Percentiles rank a stretch among this genome's conserved stretches.
These are phyloP conservation scores for Gymnocephalus cernua DNA, from an alignment of 2,113 vertebrate genomes.

Conservation along the genomic window DNA sequence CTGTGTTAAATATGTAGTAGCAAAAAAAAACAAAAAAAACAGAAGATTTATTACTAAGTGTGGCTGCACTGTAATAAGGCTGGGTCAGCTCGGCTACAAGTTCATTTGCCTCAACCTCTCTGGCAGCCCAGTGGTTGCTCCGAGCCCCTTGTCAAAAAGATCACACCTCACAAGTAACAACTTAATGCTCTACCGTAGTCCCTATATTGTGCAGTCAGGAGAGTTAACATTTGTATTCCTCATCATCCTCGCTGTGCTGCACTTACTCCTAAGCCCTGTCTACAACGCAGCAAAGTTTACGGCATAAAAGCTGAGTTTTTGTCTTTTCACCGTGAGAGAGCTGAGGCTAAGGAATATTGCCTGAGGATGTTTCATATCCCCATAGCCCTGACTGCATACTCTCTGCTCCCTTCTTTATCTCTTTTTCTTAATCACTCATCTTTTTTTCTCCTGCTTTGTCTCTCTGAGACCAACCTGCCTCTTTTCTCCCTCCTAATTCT, in stretches of 20 bases:
- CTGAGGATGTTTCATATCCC: slow-evolving; percentile 79
- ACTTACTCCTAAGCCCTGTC: slow-evolving; percentile 57
- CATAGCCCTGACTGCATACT: slow-evolving; percentile 58
- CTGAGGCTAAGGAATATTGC: slow-evolving; percentile 73
- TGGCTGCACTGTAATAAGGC: slow-evolving; percentile 37
- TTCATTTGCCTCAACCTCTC: slow-evolving; percentile 32
- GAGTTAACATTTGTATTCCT: slow-evolving; percentile 77
- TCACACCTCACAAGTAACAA: slow-evolving; percentile 43
- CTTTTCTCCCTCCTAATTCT: slow-evolving; percentile 41
- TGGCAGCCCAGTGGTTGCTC: slow-evolving; percentile 1
- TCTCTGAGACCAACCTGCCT: slow-evolving; percentile 38
- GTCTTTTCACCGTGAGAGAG: slow-evolving; percentile 73
- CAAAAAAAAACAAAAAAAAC: not conserved
- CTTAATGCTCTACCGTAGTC: slow-evolving; percentile 46
- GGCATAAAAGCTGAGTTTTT: slow-evolving; percentile 73
- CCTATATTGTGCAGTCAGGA: slow-evolving; percentile 53
- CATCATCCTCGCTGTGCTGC: slow-evolving; percentile 37
- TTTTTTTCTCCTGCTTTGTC: slow-evolving; percentile 43
- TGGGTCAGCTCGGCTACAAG: slow-evolving; percentile 26
- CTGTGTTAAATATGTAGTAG: slow-evolving; percentile 12
- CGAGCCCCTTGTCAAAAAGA: slow-evolving; percentile 53
- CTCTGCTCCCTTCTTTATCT: slow-evolving; percentile 61
- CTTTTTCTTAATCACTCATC: slow-evolving; percentile 70
- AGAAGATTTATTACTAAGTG: slow-evolving; percentile 14
- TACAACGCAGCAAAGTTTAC: slow-evolving; percentile 72